Evolutionary conservation across 2,888 invertebrate genomes (phyloP).

Genomic region (Lepidonotus clava): DNA sequence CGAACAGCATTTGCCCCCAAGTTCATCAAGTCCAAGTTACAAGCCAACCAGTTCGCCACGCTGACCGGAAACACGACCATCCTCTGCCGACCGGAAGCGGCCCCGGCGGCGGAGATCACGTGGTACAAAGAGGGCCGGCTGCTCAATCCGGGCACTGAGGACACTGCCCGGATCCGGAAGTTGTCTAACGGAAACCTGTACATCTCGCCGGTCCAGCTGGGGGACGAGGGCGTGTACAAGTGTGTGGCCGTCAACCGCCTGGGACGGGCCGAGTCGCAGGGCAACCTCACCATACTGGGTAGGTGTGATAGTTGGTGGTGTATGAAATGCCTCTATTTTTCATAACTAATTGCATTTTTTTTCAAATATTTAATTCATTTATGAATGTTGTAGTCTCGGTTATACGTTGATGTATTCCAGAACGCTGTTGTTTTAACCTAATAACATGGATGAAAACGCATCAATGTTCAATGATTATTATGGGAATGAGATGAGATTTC

Average conservation of each 20-base stretch:
- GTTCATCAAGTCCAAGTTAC: conserved; percentile 93
- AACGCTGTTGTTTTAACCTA: no score
- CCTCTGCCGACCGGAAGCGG: conserved; percentile 94
- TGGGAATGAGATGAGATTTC: no score
- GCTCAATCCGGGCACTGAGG: conserved; percentile 63
- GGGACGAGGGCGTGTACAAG: conserved; percentile 72
- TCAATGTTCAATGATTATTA: no score
- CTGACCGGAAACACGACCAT: conserved; percentile 95
- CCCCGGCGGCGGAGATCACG: conserved; percentile 85
- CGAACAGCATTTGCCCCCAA: conserved; percentile 87
- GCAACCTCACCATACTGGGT: conserved; percentile 71
- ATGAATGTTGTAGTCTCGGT: no score
- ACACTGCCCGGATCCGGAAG: conserved; percentile 82
- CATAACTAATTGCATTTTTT: no score
- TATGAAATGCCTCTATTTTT: no score
- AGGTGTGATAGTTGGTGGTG: conserved; percentile 61
- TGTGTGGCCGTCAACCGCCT: conserved; percentile 72
- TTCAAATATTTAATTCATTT: no score
- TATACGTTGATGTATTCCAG: no score
- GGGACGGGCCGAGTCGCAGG: conserved; percentile 69
- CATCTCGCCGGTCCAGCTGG: conserved; percentile 83
- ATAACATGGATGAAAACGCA: no score
- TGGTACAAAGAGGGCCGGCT: conserved; percentile 91
- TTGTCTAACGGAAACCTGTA: conserved; percentile 92
- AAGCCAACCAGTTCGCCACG: conserved; percentile 93